These are phyloP conservation scores for Protula sp. DNA, from an alignment of 2,888 invertebrate species.

Conservation along the genomic window DNA sequence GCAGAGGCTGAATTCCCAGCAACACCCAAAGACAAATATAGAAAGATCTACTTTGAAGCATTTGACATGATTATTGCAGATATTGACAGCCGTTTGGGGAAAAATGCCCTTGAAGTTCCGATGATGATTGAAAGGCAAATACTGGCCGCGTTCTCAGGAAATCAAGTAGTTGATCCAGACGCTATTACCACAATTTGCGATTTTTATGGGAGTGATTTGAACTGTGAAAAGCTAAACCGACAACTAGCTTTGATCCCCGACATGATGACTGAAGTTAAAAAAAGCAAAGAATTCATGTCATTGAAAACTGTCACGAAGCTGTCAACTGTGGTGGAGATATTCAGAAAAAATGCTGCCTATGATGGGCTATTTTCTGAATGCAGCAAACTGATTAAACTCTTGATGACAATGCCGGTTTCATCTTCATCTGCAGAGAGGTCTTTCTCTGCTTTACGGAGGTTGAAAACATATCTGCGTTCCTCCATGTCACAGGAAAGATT, in stretches of 20 bases:
- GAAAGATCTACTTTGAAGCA: too few species aligned
- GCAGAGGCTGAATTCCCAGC: too few species aligned
- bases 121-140: not conserved
- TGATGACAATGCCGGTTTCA: constrained; percentile 4
- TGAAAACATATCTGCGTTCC: constrained; percentile 3
- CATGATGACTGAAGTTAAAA: not conserved
- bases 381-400: not conserved
- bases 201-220: too few species aligned
- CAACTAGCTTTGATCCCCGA: constrained; percentile 2
- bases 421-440: constrained; percentile 3
- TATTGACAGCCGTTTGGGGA: too few species aligned
- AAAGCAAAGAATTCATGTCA: not conserved
- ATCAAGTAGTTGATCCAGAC: too few species aligned
- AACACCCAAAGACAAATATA: too few species aligned
- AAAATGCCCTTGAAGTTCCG: not conserved
- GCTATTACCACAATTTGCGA: not conserved
- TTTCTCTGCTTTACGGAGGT: constrained; percentile 1
- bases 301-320: not conserved
- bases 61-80: too few species aligned
- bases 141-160: too few species aligned
- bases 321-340: not conserved
- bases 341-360: not conserved
- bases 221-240: not conserved
- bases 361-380: not conserved
- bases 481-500: constrained; percentile 3